Conservation (phyloP, 2,113 vertebrate species). For the Prolemur simus region DNA sequence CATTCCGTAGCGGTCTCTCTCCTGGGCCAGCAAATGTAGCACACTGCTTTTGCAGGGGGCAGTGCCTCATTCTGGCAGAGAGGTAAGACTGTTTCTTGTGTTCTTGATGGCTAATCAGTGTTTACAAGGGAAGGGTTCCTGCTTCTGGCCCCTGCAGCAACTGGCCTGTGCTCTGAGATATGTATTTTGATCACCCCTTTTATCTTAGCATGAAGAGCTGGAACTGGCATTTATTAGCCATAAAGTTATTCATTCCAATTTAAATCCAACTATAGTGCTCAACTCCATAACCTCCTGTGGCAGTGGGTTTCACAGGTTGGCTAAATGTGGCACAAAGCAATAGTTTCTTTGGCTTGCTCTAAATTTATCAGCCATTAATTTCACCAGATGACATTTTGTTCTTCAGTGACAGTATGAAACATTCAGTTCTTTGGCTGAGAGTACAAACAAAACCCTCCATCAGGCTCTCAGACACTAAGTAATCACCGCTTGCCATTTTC, state of each 20-base stretch:
- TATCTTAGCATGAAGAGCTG: constrained; percentile 41
- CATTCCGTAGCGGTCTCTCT: background rate
- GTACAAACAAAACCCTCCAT: constrained; percentile 60
- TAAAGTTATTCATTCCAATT: constrained; percentile 44
- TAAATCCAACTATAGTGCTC: background rate
- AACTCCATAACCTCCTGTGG: constrained; percentile 37
- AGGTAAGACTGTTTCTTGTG: background rate
- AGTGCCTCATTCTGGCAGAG: background rate
- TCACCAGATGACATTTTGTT: constrained; percentile 64
- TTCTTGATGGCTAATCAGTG: background rate
- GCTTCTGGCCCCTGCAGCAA: background rate
- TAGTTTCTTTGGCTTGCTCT: constrained; percentile 64
- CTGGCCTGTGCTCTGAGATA: background rate
- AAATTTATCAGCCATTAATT: constrained; percentile 71
- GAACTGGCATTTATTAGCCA: constrained; percentile 40
- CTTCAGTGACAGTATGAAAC: constrained; percentile 62
- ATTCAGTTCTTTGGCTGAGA: constrained; percentile 61
- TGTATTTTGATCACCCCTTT: constrained; percentile 30
- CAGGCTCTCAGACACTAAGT: constrained; percentile 47
- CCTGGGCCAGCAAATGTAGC: background rate
- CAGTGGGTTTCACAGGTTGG: constrained; percentile 55
- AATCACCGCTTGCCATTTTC: constrained; percentile 58
- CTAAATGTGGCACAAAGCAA: constrained; percentile 60
- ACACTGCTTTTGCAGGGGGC: background rate
- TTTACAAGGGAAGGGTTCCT: background rate